These are phyloP conservation scores for Drosophila jambulina DNA, from an alignment of 1,140 invertebrate genomes.

Conservation along the genomic window DNA sequence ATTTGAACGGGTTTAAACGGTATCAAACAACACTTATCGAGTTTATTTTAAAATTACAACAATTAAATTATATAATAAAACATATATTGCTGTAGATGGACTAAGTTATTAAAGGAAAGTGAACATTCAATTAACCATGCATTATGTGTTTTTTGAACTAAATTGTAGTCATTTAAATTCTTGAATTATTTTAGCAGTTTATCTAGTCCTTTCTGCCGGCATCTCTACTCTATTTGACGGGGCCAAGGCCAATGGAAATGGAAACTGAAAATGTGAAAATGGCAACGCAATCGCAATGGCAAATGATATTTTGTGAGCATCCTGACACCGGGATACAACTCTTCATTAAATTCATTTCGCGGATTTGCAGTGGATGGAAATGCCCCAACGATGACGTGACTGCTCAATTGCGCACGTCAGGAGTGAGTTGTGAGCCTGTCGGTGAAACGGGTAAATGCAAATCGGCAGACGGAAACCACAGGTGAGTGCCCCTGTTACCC, in stretches of 20 bases:
- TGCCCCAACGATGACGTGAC: conserved; percentile 16
- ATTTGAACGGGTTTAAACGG: not conserved
- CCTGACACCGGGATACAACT: conserved; percentile 24
- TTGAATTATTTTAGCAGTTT: not conserved
- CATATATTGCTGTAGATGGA: not conserved
- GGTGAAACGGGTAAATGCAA: conserved; percentile 2
- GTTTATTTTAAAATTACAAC: not conserved
- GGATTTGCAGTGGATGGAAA: conserved; percentile 24
- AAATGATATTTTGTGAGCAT: conserved; percentile 45
- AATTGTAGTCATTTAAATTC: not conserved
- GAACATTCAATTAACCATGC: no score
- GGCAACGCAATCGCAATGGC: conserved; percentile 6
- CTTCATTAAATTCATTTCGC: conserved; percentile 54
- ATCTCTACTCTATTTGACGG: not conserved
- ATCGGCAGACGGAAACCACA: conserved; percentile 7
- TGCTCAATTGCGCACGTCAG: not conserved
- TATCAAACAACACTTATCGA: not conserved
- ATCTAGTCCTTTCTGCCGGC: not conserved
- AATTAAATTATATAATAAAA: not conserved
- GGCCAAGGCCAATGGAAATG: conserved; percentile 35
- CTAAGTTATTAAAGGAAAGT: no score
- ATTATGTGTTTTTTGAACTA: not conserved
- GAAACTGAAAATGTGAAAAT: conserved; percentile 40
- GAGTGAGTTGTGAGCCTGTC: not conserved
- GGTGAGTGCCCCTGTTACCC: conserved; percentile 4